These are phyloP conservation scores for Motacilla tschutschensis DNA, from an alignment of 2,113 vertebrate species.

Conservation along the genomic window DNA sequence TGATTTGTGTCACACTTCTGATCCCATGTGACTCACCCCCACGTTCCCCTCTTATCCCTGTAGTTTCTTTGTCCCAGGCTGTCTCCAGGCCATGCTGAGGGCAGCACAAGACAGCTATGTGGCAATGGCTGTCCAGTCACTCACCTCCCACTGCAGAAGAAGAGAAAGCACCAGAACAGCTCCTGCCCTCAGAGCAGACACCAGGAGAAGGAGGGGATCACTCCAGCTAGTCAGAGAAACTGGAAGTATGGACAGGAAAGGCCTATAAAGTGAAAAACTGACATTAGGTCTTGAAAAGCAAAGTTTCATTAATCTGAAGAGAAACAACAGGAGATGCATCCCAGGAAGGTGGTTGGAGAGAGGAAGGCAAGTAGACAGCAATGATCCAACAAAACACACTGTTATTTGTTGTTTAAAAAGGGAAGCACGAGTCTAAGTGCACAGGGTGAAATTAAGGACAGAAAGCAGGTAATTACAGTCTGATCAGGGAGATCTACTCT, in stretches of 20 bases:
- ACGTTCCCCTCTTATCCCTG: not conserved
- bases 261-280: not conserved
- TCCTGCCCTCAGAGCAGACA: not conserved
- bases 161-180: not conserved
- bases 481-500: not conserved
- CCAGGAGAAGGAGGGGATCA: not conserved
- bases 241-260: not conserved
- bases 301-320: not conserved
- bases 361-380: not conserved
- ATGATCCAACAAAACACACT: not conserved
- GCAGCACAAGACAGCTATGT: not conserved
- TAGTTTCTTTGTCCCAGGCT: not conserved
- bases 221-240: not conserved
- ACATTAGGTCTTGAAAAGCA: not conserved
- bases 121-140: not conserved
- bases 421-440: not conserved
- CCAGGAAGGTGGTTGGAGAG: not conserved
- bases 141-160: not conserved
- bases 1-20: not conserved
- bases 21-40: not conserved
- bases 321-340: not conserved
- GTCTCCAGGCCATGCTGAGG: not conserved
- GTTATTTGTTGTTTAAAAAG: not conserved
- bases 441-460: not conserved
- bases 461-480: not conserved